phyloP scores from a whole-genome alignment of 1,140 invertebrate species.

The Zaprionus ghesquierei region DNA sequence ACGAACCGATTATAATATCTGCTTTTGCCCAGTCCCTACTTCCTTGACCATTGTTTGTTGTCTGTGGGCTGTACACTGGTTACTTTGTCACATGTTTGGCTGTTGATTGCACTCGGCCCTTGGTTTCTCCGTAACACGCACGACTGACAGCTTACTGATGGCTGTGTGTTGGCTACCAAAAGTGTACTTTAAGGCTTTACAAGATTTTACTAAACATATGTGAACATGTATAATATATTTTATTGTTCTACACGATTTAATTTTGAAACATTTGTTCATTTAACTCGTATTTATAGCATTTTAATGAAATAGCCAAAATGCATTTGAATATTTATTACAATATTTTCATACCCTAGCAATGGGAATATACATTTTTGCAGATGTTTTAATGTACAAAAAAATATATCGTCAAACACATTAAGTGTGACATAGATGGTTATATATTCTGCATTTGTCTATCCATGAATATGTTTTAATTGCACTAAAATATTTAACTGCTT shows the following conservation, averaged over 20 bases:
- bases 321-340: slow-evolving; percentile 30
- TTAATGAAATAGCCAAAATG: slow-evolving; percentile 52
- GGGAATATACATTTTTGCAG: too few species aligned
- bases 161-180: slow-evolving; percentile 28
- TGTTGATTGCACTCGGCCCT: slow-evolving; percentile 32
- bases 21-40: neutral
- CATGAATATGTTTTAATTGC: too few species aligned
- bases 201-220: neutral
- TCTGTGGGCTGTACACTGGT: neutral
- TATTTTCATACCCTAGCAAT: neutral
- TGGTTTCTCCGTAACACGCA: neutral
- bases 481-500: too few species aligned
- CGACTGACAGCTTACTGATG: slow-evolving; percentile 39
- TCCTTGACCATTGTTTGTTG: neutral
- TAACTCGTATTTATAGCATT: slow-evolving; percentile 44
- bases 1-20: neutral
- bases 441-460: too few species aligned
- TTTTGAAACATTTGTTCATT: slow-evolving; percentile 20
- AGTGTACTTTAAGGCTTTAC: slow-evolving; percentile 34
- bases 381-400: too few species aligned
- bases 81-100: slow-evolving; percentile 18
- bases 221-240: neutral
- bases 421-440: too few species aligned
- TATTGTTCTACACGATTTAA: neutral
- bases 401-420: too few species aligned